These are phyloP conservation scores for Smittia aterrima DNA, from an alignment of 2,888 invertebrate species.

Conservation along the genomic window DNA sequence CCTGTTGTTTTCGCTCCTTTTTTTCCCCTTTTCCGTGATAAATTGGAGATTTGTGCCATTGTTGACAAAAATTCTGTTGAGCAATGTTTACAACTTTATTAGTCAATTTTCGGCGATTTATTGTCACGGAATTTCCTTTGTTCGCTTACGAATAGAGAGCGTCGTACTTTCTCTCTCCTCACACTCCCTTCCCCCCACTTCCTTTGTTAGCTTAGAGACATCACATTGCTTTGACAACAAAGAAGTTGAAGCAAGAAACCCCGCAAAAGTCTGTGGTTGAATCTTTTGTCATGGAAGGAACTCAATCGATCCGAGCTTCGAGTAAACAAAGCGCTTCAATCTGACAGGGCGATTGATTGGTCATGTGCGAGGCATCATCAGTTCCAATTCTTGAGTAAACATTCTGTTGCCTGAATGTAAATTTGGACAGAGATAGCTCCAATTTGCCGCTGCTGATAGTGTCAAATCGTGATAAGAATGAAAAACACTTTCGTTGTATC, in stretches of 20 bases:
- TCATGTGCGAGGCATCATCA: neutral
- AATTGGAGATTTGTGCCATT: conserved; percentile 18
- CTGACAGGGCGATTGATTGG: neutral
- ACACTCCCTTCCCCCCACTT: no score
- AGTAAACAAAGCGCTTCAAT: neutral
- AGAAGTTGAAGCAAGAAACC: neutral
- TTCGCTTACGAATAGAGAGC: neutral
- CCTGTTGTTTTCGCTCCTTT: neutral
- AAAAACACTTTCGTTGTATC: neutral
- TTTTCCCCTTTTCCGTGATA: neutral
- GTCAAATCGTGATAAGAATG: conserved; percentile 6
- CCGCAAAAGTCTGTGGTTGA: neutral
- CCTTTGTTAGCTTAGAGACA: neutral
- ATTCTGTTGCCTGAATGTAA: neutral
- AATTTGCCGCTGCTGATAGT: neutral
- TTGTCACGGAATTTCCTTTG: neutral
- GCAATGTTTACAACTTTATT: conserved; percentile 5
- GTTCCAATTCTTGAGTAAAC: neutral
- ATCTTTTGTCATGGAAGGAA: neutral
- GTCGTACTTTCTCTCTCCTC: neutral
- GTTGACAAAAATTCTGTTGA: conserved; percentile 4
- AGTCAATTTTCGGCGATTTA: conserved; percentile 7
- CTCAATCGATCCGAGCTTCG: neutral
- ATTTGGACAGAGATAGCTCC: neutral
- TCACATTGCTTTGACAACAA: neutral